Base-by-base conservation (phyloP, 2,797 vertebrate species). In the Betta splendens region DNA sequence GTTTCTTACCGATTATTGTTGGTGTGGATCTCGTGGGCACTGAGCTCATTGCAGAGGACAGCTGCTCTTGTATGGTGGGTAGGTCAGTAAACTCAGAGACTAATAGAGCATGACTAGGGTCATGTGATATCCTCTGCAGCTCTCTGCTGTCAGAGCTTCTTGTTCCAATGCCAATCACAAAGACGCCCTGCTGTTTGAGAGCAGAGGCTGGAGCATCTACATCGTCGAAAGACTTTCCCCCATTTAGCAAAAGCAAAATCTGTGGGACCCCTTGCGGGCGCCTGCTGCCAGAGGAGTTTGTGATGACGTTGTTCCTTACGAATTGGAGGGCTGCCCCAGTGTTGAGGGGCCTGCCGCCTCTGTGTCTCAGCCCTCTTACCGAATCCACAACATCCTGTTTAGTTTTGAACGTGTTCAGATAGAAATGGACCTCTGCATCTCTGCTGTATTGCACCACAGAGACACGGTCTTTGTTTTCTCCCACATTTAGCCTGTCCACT, bases 211-310 rank as follows among this genome's bases (percentile, higher is more conserved):
- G 69, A 0, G 80, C 59, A 50, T 85, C 77, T 18, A 94, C 87
- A 0, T 91, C 88, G 1, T 96, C 94, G 51, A 68, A 85, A 3
- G 93, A 95, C 20, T 64, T 81, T 69, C 91, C 92, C 1, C 92
- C 89, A 0, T 87, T 94, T 37, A 96, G 67, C 18, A 95, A 75
- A 1, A 95, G 82, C 28, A 95, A 73, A 28, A 95, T 76, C 70
- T 95, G 94, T 0, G 92, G 93, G 22, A 93, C 87, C 0, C 91
- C 91, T 18, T 94, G 85, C 0, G 45, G 63, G 25, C 85, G 84
- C 51, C 93, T 86, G 80, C 94, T 94, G 17, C 94, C 21, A 17
- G 62, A 46, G 28, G 35, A 17, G n/a, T n/a, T n/a, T n/a, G n/a
- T 2, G 69, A 63, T 62, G 15, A 72, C 46, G 11, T 62, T 67